Evolutionary conservation across 2,113 vertebrate genomes (phyloP).

Genomic region (Rhipidura dahli): DNA sequence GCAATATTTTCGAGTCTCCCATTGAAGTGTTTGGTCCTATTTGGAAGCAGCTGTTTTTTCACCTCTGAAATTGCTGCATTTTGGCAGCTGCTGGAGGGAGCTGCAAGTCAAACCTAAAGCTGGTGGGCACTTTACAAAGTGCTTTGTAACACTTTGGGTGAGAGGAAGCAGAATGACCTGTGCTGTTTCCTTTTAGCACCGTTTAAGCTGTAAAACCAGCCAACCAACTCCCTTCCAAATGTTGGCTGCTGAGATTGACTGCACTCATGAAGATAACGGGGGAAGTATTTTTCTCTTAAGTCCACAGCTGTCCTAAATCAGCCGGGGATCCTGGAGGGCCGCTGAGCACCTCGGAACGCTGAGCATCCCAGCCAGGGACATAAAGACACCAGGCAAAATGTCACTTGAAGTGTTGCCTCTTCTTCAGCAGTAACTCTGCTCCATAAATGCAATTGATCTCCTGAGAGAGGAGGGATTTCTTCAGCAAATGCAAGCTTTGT

Average conservation of each 20-base stretch:
- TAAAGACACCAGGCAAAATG: constrained; percentile 45
- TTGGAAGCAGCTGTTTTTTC: neutral
- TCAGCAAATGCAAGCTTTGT: constrained; percentile 7
- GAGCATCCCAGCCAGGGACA: constrained; percentile 20
- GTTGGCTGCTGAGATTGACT: constrained; percentile 51
- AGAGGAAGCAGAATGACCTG: constrained; percentile 30
- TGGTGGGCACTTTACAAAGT: neutral
- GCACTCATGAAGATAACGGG: constrained; percentile 51
- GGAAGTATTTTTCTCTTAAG: constrained; percentile 45
- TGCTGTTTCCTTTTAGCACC: constrained; percentile 51
- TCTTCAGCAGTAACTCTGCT: constrained; percentile 53
- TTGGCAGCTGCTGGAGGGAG: neutral
- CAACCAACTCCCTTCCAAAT: constrained; percentile 27
- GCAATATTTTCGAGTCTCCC: neutral
- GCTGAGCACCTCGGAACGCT: neutral
- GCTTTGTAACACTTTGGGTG: constrained; percentile 39
- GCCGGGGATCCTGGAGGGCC: neutral
- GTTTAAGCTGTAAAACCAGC: constrained; percentile 53
- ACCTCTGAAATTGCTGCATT: fast-evolving
- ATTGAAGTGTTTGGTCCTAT: neutral
- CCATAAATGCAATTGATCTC: constrained; percentile 63
- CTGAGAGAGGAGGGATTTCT: constrained; percentile 58
- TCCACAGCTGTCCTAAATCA: constrained; percentile 42
- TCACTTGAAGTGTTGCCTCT: constrained; percentile 50
- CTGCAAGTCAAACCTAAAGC: neutral